Base-by-base conservation (phyloP, 2,888 invertebrate genomes). In the Drosophila leonis region DNA sequence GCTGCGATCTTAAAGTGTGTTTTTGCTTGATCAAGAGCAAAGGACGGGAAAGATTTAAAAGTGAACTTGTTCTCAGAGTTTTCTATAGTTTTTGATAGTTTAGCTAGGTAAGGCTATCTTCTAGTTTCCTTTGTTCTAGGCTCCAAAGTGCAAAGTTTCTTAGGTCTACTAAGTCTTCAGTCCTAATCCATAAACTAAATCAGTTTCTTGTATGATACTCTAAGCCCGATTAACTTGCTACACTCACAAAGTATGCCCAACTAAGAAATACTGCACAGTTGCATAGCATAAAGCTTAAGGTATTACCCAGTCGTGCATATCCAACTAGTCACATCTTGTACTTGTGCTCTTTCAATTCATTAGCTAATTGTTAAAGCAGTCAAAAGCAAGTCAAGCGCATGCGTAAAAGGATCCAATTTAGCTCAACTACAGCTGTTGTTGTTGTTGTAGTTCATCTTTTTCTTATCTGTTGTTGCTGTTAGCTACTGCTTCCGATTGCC, bases 341-440 rank as follows among this genome's bases (percentile, higher is more conserved):
- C 49, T 31, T 31, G 18, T 4, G 18, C 31, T n/a, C 31, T 49
- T 49, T 52, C 37, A 57, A 62, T 73, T 71, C 73, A 71, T 80
- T 71, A 65, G 72, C 57, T 82, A 79, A 66, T 77, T 75, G 74
- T 64, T 71, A 65, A 72, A 39, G 63, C 35, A 24, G 51, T 52
- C 46, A 33, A 29, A 62, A 4, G 2, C 44, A 60, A 61, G 57
- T 55, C 46, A 65, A 60, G 60, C 63, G 70, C 65, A 63, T 76
- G 65, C 63, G 55, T 61, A 29, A 60, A 33, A 56, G 78, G 75
- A 70, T 68, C 72, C 68, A 78, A 68, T 68, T 79, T 37, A 63
- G 15, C 42, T 64, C 13, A 56, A 44, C 10, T 33, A 29, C 46
- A 42, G 44, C 41, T 61, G 49, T 10, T 57, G 29, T 12, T 57